Evolutionary conservation across 2,888 invertebrate species (phyloP).

Genomic region (Pristionchus entomophagus): DNA sequence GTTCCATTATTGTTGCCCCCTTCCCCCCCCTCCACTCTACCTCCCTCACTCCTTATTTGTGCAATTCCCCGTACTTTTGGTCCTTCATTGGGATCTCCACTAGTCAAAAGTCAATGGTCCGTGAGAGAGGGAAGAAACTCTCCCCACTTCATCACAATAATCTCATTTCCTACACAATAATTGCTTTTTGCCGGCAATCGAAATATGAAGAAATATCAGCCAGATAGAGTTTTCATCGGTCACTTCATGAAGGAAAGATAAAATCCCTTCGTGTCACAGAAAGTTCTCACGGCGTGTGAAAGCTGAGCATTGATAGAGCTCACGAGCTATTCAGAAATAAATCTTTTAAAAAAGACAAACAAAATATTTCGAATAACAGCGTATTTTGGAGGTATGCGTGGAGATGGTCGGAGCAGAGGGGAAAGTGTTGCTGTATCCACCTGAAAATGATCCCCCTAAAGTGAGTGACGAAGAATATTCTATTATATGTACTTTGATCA

Average conservation of each 20-base stretch:
- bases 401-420: slow-evolving; percentile 82
- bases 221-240: neutral
- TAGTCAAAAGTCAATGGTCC: neutral
- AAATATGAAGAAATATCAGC: neutral
- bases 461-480: neutral
- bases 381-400: slow-evolving; percentile 78
- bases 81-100: neutral
- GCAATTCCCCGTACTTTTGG: neutral
- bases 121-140: neutral
- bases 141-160: neutral
- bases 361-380: neutral
- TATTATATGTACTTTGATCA: too few relatives aligned
- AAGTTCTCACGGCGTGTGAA: neutral
- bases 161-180: slow-evolving; percentile 8
- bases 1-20: neutral
- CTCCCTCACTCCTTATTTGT: slow-evolving; percentile 13
- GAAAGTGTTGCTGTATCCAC: slow-evolving; percentile 82
- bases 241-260: neutral
- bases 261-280: neutral
- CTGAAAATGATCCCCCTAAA: slow-evolving; percentile 79
- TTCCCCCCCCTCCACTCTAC: neutral
- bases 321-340: neutral
- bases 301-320: neutral
- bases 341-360: neutral
- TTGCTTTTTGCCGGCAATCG: neutral